Conservation (phyloP, 1,140 invertebrate genomes). For the Tribolium madens region DNA sequence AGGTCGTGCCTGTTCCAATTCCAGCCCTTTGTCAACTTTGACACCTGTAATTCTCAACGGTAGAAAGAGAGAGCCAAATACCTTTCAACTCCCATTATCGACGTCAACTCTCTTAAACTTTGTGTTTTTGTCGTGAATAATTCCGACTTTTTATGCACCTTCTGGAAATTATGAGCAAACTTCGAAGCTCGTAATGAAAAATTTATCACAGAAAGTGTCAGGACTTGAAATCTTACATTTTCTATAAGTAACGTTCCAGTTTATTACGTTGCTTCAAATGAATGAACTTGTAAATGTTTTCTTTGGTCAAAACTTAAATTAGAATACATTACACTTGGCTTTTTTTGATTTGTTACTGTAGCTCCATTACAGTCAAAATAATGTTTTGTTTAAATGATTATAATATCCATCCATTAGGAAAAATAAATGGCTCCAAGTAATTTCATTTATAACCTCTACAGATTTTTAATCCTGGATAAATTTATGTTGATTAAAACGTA, state of each 20-base stretch:
- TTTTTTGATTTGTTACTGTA: no score
- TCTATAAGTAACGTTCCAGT: not conserved
- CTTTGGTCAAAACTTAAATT: no score
- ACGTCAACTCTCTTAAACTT: not conserved
- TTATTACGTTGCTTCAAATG: not conserved
- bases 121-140: not conserved
- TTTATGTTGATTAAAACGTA: not conserved
- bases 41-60: slow-evolving; percentile 39
- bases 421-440: not conserved
- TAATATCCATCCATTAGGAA: not conserved
- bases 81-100: not conserved
- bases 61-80: not conserved
- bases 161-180: not conserved
- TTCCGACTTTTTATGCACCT: slow-evolving; percentile 4
- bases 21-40: slow-evolving; percentile 43
- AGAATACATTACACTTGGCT: no score
- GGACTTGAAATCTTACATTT: not conserved
- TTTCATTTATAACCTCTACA: not conserved
- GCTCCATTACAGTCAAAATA: no score
- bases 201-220: slow-evolving; percentile 11
- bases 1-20: slow-evolving; percentile 32
- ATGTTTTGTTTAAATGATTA: not conserved
- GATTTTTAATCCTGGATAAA: not conserved
- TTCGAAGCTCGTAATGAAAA: slow-evolving; percentile 24
- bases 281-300: not conserved